These are phyloP conservation scores for Heliconius ethilla DNA, from an alignment of 2,888 invertebrate genomes.

Conservation along the genomic window DNA sequence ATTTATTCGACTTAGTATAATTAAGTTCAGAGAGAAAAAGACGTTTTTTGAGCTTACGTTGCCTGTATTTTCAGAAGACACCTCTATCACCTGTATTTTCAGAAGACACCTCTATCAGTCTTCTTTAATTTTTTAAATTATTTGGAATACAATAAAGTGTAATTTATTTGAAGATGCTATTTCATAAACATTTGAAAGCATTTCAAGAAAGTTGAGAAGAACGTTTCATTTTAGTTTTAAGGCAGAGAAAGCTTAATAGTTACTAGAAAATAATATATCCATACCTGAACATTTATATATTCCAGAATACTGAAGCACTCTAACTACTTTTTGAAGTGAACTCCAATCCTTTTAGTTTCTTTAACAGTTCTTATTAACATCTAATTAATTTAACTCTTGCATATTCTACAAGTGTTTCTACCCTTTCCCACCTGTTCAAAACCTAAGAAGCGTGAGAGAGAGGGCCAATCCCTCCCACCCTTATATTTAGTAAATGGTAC, in stretches of 20 bases:
- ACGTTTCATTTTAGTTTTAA: background rate
- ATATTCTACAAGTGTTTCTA: constrained; percentile 28
- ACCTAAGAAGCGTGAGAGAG: constrained; percentile 57
- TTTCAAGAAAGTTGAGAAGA: too few relatives aligned
- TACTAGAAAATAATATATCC: background rate
- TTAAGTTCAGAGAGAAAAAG: background rate
- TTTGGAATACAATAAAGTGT: too few relatives aligned
- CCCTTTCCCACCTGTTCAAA: constrained; percentile 47
- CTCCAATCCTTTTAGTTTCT: constrained; percentile 5
- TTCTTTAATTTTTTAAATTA: too few relatives aligned
- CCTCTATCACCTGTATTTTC: too few relatives aligned
- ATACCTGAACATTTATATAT: background rate
- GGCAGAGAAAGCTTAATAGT: background rate
- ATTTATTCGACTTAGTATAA: background rate
- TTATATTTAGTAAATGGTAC: constrained; percentile 66
- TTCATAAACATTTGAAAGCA: too few relatives aligned
- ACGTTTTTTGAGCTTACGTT: background rate
- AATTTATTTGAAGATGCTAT: too few relatives aligned
- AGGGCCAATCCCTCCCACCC: constrained; percentile 58
- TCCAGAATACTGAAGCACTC: background rate
- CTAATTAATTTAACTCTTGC: constrained; percentile 33
- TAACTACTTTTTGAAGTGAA: too few relatives aligned
- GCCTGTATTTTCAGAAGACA: background rate
- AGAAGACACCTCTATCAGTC: background rate
- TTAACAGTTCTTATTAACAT: constrained; percentile 24